Evolutionary conservation across 2,797 vertebrate genomes (phyloP).

Genomic region (Triplophysa yarkandensis): DNA sequence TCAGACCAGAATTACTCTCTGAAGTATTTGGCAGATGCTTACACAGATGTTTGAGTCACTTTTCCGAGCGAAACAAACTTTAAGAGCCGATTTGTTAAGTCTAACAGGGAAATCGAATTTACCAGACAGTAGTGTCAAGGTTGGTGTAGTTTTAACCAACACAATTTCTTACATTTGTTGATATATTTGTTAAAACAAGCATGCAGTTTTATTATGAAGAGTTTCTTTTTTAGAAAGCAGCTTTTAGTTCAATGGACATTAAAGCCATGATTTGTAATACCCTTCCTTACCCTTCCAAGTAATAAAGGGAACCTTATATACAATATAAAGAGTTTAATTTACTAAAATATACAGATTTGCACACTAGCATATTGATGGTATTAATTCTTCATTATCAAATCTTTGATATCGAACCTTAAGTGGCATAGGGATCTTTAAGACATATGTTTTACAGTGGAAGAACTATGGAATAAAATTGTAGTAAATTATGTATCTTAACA

Average conservation of each 20-base stretch:
- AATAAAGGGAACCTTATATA: too few species aligned
- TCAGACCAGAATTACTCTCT: background rate
- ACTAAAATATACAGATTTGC: too few species aligned
- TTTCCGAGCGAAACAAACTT: background rate
- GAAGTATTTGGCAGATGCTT: background rate
- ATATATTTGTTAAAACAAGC: background rate
- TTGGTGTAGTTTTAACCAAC: background rate
- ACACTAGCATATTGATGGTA: too few species aligned
- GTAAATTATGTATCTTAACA: background rate
- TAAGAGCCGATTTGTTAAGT: background rate
- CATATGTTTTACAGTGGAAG: background rate
- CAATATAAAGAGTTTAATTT: too few species aligned
- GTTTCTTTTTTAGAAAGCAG: too few species aligned
- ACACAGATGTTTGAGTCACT: conserved; percentile 8
- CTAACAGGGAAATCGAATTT: background rate
- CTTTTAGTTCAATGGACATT: too few species aligned
- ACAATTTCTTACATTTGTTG: background rate
- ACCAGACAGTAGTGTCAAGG: background rate
- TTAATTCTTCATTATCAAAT: too few species aligned
- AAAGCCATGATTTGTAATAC: too few species aligned
- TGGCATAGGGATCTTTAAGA: background rate
- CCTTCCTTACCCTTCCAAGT: too few species aligned
- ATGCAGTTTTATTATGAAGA: too few species aligned
- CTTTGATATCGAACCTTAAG: too few species aligned
- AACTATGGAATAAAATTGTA: background rate